These are phyloP conservation scores for Oreohelix idahoensis DNA, from an alignment of 1,140 invertebrate genomes.

Conservation along the genomic window DNA sequence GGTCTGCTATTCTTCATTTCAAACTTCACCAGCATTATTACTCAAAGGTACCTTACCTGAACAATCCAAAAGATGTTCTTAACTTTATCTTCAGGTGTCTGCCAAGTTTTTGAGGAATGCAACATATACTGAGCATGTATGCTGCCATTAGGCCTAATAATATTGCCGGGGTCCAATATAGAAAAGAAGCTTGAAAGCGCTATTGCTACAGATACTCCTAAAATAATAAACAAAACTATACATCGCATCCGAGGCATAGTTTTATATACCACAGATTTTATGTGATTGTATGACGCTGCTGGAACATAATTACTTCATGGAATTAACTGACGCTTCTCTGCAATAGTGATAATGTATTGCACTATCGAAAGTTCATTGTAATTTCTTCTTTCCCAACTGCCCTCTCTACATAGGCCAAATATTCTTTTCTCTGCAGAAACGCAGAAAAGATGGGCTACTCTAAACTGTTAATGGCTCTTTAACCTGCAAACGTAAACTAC, in stretches of 20 bases:
- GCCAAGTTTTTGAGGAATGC: not conserved
- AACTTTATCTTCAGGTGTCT: conserved; percentile 15
- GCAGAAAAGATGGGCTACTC: not conserved
- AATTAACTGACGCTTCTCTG: not conserved
- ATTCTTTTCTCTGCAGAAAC: not conserved
- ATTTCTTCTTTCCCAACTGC: not conserved
- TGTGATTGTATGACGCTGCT: not conserved
- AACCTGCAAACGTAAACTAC: too few species aligned
- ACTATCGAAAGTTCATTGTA: not conserved
- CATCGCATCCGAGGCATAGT: not conserved
- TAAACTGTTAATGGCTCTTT: too few species aligned
- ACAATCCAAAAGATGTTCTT: conserved; percentile 64
- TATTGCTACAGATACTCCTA: not conserved
- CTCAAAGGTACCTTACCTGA: too few species aligned
- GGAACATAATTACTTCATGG: not conserved
- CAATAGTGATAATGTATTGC: not conserved
- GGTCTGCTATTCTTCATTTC: too few species aligned
- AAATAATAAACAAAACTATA: not conserved
- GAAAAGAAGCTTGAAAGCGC: not conserved
- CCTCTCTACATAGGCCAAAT: not conserved
- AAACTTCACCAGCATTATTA: too few species aligned
- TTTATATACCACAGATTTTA: too few species aligned
- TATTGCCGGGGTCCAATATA: not conserved
- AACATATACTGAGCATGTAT: not conserved
- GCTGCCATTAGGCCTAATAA: not conserved